phyloP scores from a whole-genome alignment of 1,140 invertebrate species.

The Apocrypta bakeri region DNA sequence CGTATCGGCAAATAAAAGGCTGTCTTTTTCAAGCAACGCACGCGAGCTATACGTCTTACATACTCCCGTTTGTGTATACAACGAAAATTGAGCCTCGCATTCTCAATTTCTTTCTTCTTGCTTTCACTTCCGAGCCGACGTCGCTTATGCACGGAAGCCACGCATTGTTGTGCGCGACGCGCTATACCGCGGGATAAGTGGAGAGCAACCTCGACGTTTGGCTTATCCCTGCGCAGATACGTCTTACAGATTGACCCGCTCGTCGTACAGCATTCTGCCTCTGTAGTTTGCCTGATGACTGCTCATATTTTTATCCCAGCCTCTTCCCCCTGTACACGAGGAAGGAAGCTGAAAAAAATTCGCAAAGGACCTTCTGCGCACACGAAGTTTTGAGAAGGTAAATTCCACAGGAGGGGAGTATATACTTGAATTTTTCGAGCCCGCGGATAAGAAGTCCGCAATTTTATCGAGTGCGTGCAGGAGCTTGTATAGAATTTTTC shows the following conservation, averaged over 20 bases:
- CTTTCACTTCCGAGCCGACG: not conserved
- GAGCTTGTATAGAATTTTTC: not conserved
- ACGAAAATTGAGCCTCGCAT: conserved; percentile 52
- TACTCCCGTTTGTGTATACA: conserved; percentile 49
- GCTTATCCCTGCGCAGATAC: not conserved
- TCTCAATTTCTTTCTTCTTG: not conserved
- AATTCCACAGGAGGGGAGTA: not conserved
- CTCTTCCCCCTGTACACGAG: not conserved
- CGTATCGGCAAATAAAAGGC: not conserved
- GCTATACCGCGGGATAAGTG: not conserved
- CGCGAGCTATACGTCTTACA: not conserved
- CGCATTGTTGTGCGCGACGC: not conserved
- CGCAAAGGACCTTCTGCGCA: conserved; percentile 24
- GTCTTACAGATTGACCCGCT: conserved; percentile 13
- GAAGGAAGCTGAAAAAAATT: not conserved
- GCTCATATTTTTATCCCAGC: not conserved
- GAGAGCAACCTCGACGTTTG: not conserved
- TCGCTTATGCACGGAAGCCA: not conserved
- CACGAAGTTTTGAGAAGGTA: not conserved
- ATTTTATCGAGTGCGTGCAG: not conserved
- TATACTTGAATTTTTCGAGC: conserved; percentile 10
- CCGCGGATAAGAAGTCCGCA: not conserved
- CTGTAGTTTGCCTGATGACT: not conserved
- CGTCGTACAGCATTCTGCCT: not conserved
- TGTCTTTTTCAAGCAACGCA: not conserved